Evolutionary conservation across 1,140 invertebrate genomes (phyloP).

Genomic region (Drosophila sucinea): DNA sequence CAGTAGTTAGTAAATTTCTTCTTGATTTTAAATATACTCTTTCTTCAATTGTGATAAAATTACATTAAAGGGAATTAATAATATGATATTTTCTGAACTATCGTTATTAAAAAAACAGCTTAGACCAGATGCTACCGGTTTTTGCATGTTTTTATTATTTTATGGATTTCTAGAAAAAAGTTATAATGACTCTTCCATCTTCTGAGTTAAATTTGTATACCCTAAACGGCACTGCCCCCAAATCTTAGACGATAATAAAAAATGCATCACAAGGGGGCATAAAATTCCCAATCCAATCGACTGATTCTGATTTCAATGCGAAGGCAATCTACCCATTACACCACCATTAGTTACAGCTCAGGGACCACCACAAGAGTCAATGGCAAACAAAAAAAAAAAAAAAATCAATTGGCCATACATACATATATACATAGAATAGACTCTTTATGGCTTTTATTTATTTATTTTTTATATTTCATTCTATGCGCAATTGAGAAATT

Average conservation of each 20-base stretch:
- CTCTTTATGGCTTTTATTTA: slow-evolving; percentile 56
- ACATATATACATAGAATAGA: slow-evolving; percentile 4
- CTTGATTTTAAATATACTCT: neutral
- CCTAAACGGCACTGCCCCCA: neutral
- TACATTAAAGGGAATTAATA: too few relatives aligned
- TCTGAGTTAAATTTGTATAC: neutral
- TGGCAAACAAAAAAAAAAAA: slow-evolving; percentile 37
- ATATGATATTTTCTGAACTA: too few relatives aligned
- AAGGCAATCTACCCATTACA: neutral
- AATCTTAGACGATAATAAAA: neutral
- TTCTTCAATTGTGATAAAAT: neutral
- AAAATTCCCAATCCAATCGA: slow-evolving; percentile 4
- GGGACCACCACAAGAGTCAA: neutral
- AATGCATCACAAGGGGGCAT: neutral
- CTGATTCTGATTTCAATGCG: slow-evolving; percentile 1
- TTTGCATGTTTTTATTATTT: neutral
- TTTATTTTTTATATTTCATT: slow-evolving; percentile 9
- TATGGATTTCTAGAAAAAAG: neutral
- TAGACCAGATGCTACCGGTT: too few relatives aligned
- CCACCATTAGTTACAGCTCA: neutral
- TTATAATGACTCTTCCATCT: neutral
- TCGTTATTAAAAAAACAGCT: too few relatives aligned
- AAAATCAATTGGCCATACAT: slow-evolving; percentile 69
- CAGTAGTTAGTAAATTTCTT: neutral
- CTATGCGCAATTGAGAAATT: slow-evolving; percentile 41